phyloP scores from a whole-genome alignment of 2,888 invertebrate species.

The Orthosia gracilis region DNA sequence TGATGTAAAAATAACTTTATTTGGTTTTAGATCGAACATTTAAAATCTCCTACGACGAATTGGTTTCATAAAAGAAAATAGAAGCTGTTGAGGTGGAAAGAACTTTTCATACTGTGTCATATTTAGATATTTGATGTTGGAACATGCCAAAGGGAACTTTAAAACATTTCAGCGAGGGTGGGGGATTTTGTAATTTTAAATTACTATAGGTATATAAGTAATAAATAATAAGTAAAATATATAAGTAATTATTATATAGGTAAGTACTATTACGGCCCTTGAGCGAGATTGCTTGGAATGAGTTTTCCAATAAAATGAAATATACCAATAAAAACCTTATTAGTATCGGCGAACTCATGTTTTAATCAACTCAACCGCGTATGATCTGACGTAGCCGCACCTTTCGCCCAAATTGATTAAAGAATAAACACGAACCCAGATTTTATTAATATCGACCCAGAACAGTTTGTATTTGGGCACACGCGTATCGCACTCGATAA shows the following conservation, averaged over 20 bases:
- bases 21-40: no score
- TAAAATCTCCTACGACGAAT: background rate
- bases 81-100: background rate
- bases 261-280: background rate
- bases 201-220: no score
- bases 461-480: conserved; percentile 34
- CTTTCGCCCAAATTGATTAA: conserved; percentile 15
- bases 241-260: no score
- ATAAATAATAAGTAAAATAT: no score
- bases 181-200: background rate
- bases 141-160: background rate
- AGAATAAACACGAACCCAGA: conserved; percentile 23
- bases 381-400: conserved; percentile 12
- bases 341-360: background rate
- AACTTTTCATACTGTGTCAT: background rate
- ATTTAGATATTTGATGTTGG: background rate
- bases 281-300: background rate
- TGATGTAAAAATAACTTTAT: no score
- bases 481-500: conserved; percentile 71
- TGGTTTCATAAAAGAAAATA: background rate
- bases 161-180: no score
- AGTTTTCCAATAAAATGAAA: background rate
- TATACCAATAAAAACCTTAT: conserved; percentile 4
- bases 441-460: conserved; percentile 49
- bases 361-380: conserved; percentile 36